Percentiles rank a stretch among this genome's conserved stretches.
Evolutionary conservation across 2,797 vertebrate species (phyloP).

Genomic region (Microctenopoma stevenorrisi): DNA sequence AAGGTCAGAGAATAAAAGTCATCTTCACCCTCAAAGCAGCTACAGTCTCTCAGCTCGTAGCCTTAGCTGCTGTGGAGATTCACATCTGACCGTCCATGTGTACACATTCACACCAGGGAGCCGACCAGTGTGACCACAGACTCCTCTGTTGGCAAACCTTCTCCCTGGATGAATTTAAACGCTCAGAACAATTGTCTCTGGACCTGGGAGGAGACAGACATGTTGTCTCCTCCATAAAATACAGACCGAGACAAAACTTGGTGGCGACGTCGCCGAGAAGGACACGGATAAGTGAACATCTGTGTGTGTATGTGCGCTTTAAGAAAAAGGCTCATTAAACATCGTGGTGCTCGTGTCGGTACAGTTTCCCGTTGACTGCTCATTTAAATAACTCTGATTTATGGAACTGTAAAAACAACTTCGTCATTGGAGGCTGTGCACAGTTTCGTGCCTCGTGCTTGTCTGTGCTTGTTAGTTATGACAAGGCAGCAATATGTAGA

Average conservation of each 20-base stretch:
- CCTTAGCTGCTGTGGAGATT: slow-evolving; percentile 19
- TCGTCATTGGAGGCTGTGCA: neutral
- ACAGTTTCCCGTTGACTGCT: neutral
- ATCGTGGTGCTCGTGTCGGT: neutral
- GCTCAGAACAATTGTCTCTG: slow-evolving; percentile 33
- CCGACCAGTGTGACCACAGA: slow-evolving; percentile 50
- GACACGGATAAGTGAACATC: slow-evolving; percentile 17
- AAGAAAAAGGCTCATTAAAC: slow-evolving; percentile 25
- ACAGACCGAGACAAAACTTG: slow-evolving; percentile 10
- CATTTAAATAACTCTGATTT: slow-evolving; percentile 23
- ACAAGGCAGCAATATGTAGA: neutral
- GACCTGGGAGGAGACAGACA: slow-evolving; percentile 63
- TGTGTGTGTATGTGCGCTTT: slow-evolving; percentile 27
- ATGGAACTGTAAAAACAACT: slow-evolving; percentile 29
- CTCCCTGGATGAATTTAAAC: slow-evolving; percentile 47
- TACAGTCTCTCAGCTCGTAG: slow-evolving; percentile 47
- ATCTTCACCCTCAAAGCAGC: slow-evolving; percentile 33
- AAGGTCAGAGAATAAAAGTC: slow-evolving; percentile 41
- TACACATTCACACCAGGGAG: slow-evolving; percentile 47
- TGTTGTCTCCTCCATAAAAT: slow-evolving; percentile 55
- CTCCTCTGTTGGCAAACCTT: slow-evolving; percentile 48
- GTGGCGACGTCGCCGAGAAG: slow-evolving; percentile 44
- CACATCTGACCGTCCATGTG: slow-evolving; percentile 30
- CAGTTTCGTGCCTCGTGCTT: neutral
- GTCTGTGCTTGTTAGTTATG: slow-evolving; percentile 13